phyloP scores from a whole-genome alignment of 2,797 vertebrate species.

The Melopsittacus undulatus region DNA sequence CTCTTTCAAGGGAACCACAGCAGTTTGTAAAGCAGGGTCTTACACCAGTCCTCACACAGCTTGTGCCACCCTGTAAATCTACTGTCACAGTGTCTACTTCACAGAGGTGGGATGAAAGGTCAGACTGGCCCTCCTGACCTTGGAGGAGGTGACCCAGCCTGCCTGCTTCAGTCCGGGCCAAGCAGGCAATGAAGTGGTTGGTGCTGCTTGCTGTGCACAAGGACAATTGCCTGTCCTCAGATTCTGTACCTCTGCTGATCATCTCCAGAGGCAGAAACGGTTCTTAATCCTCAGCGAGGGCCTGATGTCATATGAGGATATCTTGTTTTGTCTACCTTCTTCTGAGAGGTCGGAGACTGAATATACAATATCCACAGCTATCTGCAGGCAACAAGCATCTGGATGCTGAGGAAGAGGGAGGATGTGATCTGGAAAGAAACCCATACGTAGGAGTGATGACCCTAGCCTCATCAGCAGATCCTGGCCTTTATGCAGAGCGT shows the following conservation, averaged over 20 bases:
- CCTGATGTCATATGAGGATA: neutral
- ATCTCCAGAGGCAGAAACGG: neutral
- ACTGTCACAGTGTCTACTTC: too few relatives aligned
- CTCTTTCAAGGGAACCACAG: neutral
- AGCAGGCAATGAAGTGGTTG: neutral
- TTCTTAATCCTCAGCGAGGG: neutral
- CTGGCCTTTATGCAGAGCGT: neutral
- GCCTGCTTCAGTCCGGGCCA: neutral
- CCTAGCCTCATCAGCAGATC: neutral
- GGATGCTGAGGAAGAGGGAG: neutral
- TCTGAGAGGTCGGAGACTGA: neutral
- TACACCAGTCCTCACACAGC: neutral
- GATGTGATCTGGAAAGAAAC: neutral
- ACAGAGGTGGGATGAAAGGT: fast-evolving
- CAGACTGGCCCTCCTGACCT: neutral
- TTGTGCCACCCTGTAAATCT: neutral
- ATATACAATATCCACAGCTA: neutral
- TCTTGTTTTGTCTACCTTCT: neutral
- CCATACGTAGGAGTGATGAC: neutral
- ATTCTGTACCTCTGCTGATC: neutral
- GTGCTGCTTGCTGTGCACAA: neutral
- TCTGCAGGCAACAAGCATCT: neutral
- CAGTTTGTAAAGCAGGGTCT: neutral
- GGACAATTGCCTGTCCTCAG: neutral
- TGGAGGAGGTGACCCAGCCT: fast-evolving